Base-by-base conservation (phyloP, 2,113 vertebrate genomes). In the Charina bottae region DNA sequence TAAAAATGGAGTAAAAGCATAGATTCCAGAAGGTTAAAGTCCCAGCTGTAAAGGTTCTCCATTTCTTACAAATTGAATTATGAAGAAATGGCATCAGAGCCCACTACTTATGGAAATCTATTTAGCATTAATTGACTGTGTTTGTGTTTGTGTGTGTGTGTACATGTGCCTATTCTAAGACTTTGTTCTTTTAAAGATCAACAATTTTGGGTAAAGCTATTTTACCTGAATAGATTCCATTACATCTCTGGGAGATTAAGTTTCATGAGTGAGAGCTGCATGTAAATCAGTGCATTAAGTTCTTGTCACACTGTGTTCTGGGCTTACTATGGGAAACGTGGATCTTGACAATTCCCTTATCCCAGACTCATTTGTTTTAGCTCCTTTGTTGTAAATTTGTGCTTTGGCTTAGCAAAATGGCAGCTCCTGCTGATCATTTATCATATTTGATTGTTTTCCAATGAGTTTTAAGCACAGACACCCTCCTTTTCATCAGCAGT, bases 391-490 rank as follows among this genome's bases (percentile, higher is more conserved):
- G 93, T 90, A 87, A 92, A 90, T 96, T 94, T 96, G 92, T 94
- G 85, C 92, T 91, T 96, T 92, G 42, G 0, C 94, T 96, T 94
- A 95, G 96, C 13, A 94, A 97, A 97, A 96, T 94, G 93, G 92
- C 92, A 95, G 95, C 94, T 95, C 90, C 91, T 97, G 93, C 94
- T 95, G 97, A 95, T 96, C 96, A 94, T 93, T 93, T 95, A 97
- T 96, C 96, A 95, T 95, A 97, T 95, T 93, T 95, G 94, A 96
- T 96, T 96, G 96, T 97, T 96, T 93, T 95, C 90, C 96, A 94
- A 94, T 95, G 96, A 97, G 96, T 93, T 87, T 26, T 49, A 26
- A 94, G 95, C 95, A 96, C 93, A 94, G 87, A 95, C 97, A 96
- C 95, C 93, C 95, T 94, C 96, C 88, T 89, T 96, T 97, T 58